phyloP scores from a whole-genome alignment of 2,113 vertebrate species.

The Callionymus lyra region DNA sequence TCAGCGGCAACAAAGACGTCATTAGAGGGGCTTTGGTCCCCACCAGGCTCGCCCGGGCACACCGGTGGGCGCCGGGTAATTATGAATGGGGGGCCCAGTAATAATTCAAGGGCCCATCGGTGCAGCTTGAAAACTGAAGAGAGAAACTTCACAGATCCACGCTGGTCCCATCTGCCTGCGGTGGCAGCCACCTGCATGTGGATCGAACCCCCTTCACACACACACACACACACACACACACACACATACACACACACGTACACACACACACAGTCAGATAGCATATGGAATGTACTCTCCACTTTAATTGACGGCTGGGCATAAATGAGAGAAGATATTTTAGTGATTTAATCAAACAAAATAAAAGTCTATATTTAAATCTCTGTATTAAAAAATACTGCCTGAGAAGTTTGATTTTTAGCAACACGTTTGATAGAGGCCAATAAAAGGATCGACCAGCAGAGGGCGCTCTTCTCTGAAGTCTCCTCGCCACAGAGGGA shows the following conservation, averaged over 20 bases:
- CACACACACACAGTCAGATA: slow-evolving; percentile 10
- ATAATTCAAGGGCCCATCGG: slow-evolving; percentile 67
- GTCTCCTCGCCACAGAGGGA: slow-evolving; percentile 20
- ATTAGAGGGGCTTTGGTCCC: slow-evolving; percentile 70
- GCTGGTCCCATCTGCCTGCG: slow-evolving; percentile 57
- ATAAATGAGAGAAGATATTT: too few species aligned
- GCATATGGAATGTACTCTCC: slow-evolving; percentile 51
- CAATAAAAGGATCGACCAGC: too few species aligned
- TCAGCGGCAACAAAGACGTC: slow-evolving; percentile 68
- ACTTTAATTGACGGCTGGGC: slow-evolving; percentile 37
- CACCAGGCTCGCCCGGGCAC: slow-evolving; percentile 46
- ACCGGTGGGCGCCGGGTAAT: slow-evolving; percentile 65
- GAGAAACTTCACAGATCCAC: slow-evolving; percentile 57
- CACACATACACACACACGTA: slow-evolving; percentile 19
- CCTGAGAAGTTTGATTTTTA: too few species aligned
- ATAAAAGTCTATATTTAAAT: slow-evolving; percentile 22
- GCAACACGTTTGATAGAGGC: too few species aligned
- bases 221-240: background rate
- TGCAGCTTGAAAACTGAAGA: slow-evolving; percentile 61
- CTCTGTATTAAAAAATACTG: too few species aligned
- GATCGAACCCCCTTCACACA: slow-evolving; percentile 54
- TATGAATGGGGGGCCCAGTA: slow-evolving; percentile 65
- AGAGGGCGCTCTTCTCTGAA: too few species aligned
- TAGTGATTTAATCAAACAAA: too few species aligned
- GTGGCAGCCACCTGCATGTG: slow-evolving; percentile 60